Evolutionary conservation across 2,797 vertebrate genomes (phyloP), one percentile per base, ranked within the genome.

Genomic region (Staurois parvus): DNA sequence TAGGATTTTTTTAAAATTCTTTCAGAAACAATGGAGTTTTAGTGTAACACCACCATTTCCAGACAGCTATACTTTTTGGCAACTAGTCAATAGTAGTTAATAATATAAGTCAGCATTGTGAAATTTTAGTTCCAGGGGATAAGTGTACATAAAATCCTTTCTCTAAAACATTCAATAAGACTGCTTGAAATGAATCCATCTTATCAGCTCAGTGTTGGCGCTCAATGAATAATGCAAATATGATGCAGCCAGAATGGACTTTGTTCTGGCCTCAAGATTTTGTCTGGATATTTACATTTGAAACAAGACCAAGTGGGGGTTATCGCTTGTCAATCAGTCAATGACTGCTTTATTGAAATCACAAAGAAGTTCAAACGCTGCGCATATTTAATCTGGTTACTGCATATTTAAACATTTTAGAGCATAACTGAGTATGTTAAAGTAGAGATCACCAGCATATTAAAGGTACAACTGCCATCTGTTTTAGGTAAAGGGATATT

Each of bases 201-300:
- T 45, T 45, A 62, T 79, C 15, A 17, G 45, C 15, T 67, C 40
- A 42, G n/a, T 29, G 26, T 68, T 29, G 37, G 56, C 62, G 67
- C 40, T 48, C 64, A 67, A 79, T 79, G 40, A 76, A 79, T 79
- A 79, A 79, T 67, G 37, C 24, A 68, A 67, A 67, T 67, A 34
- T 79, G 21, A 28, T 48, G 76, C 32, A 7, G 15, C n/a, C 9
- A 4, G 13, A 48, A 24, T 29, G 62, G 62, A 79, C 66, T n/a
- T 11, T 37, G 12, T 28, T 77, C n/a, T 4, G 28, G 28, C 34
- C n/a, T 26, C 11, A 68, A 45, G 29, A 67, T 28, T 28, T 29
- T 64, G 19, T 48, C 45, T 48, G 15, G 45, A 48, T 48, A 48
- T 48, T 48, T 48, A 48, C 45, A 17, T 48, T 48, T 48, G 45